Percentiles rank a stretch among this genome's conserved stretches.
phyloP scores from a whole-genome alignment of 1,140 invertebrate species.

The Drosophila fuyamai region DNA sequence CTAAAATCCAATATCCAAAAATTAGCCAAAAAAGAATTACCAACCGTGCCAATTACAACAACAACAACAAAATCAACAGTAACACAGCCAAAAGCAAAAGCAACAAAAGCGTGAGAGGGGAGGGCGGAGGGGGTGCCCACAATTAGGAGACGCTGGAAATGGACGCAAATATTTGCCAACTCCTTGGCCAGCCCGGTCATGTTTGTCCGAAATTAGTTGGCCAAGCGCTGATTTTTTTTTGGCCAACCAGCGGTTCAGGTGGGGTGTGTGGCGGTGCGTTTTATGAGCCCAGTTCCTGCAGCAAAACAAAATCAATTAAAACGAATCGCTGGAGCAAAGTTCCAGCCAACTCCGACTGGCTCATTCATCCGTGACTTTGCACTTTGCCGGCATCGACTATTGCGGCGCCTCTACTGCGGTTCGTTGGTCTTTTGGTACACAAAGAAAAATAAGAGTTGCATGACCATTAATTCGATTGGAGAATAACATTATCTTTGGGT shows the following conservation, averaged over 20 bases:
- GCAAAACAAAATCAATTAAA: constrained; percentile 80
- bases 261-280: constrained; percentile 53
- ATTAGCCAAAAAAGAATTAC: constrained; percentile 64
- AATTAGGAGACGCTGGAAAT: constrained; percentile 69
- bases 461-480: neutral
- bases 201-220: constrained; percentile 73
- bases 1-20: constrained; percentile 61
- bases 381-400: constrained; percentile 50
- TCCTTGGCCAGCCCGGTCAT: constrained; percentile 55
- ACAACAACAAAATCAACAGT: constrained; percentile 47
- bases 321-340: constrained; percentile 76
- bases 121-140: constrained; percentile 20
- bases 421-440: constrained; percentile 1
- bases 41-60: constrained; percentile 69
- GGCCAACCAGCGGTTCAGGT: constrained; percentile 3
- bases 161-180: constrained; percentile 73
- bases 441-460: neutral
- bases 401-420: constrained; percentile 44
- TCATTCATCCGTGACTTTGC: constrained; percentile 81
- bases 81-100: constrained; percentile 15
- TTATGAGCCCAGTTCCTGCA: constrained; percentile 46
- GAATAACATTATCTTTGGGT: too few species aligned
- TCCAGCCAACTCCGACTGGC: constrained; percentile 59
- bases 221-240: constrained; percentile 58
- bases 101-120: constrained; percentile 22